phyloP scores from a whole-genome alignment of 2,888 invertebrate species.

The Trichopria drosophilae region DNA sequence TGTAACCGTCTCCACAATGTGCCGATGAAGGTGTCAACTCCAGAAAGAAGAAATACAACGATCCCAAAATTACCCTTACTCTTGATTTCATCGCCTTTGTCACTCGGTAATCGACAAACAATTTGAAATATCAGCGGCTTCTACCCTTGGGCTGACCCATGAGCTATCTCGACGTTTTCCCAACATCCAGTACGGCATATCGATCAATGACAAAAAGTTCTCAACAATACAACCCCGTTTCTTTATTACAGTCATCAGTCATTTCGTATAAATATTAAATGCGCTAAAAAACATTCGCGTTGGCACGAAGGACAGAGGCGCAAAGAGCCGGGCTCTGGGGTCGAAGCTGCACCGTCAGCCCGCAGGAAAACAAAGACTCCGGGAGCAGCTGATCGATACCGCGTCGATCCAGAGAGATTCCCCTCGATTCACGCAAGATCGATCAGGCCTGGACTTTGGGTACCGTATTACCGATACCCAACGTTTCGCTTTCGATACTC shows the following conservation, averaged over 20 bases:
- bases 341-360: constrained; percentile 57
- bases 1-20: too few species aligned
- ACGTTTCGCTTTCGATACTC: too few species aligned
- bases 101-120: too few species aligned
- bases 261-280: constrained; percentile 60
- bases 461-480: too few species aligned
- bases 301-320: constrained; percentile 25
- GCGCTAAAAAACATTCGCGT: constrained; percentile 53
- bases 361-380: constrained; percentile 45
- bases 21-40: too few species aligned
- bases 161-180: too few species aligned
- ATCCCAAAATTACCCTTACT: too few species aligned
- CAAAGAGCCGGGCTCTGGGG: constrained; percentile 42
- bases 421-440: constrained; percentile 28
- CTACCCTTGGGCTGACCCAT: too few species aligned
- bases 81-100: too few species aligned
- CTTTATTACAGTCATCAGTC: constrained; percentile 59
- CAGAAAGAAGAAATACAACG: too few species aligned
- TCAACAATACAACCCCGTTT: constrained; percentile 54
- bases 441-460: too few species aligned
- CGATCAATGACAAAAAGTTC: constrained; percentile 58
- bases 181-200: constrained; percentile 38
- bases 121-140: too few species aligned
- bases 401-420: constrained; percentile 24
- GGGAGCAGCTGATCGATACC: constrained; percentile 51